Percentiles rank a stretch among this genome's conserved stretches.
phyloP scores from a whole-genome alignment of 1,140 invertebrate genomes.

The Samia ricini region DNA sequence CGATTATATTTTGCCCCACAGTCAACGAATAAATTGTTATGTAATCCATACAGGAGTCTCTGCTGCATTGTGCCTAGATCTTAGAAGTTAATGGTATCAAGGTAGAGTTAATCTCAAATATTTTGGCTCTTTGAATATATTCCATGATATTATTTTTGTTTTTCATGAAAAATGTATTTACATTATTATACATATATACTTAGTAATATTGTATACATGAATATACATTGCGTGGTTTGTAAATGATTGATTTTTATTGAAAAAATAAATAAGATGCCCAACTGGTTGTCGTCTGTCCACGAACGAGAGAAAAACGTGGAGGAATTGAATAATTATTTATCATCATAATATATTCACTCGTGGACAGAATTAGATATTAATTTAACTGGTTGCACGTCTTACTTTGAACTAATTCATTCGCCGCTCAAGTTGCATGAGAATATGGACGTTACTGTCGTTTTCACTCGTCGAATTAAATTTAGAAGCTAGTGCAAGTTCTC shows the following conservation, averaged over 20 bases:
- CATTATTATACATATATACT: constrained; percentile 76
- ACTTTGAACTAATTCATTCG: constrained; percentile 64
- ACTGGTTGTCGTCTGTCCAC: constrained; percentile 64
- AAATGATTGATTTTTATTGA: constrained; percentile 69
- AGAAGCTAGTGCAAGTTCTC: constrained; percentile 53
- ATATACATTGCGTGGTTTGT: constrained; percentile 77
- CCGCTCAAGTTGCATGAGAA: constrained; percentile 63
- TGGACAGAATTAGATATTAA: constrained; percentile 40
- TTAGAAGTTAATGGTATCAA: constrained; percentile 78
- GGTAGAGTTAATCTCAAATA: constrained; percentile 77
- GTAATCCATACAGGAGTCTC: constrained; percentile 76
- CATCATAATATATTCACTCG: constrained; percentile 29
- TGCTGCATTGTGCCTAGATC: constrained; percentile 79
- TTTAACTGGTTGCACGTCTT: constrained; percentile 69
- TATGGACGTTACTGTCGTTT: constrained; percentile 39
- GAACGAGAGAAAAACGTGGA: constrained; percentile 26
- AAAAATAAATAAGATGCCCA: constrained; percentile 71
- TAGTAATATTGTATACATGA: constrained; percentile 77
- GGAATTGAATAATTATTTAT: constrained; percentile 44
- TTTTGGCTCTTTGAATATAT: constrained; percentile 79
- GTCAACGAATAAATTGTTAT: constrained; percentile 76
- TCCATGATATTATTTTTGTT: constrained; percentile 77
- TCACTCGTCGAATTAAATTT: constrained; percentile 41
- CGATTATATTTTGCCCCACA: constrained; percentile 63
- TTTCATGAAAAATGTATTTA: constrained; percentile 77